phyloP scores from a whole-genome alignment of 1,140 invertebrate genomes.

The Globodera ellingtonae region DNA sequence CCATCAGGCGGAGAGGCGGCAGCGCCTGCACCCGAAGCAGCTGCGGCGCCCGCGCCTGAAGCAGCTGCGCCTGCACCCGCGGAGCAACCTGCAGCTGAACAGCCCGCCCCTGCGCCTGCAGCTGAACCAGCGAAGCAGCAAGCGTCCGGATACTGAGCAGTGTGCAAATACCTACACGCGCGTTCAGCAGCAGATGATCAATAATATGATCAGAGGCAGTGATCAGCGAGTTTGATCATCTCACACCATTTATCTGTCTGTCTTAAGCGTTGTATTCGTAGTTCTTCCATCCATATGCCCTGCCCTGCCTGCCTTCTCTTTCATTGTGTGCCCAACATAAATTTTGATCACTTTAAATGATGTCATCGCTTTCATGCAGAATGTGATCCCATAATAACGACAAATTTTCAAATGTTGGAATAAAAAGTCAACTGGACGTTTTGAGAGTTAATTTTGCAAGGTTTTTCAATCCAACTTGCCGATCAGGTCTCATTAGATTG shows the following conservation, averaged over 20 bases:
- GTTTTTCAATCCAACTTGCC: too few species aligned
- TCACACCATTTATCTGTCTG: neutral
- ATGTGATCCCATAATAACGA: neutral
- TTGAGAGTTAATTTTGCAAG: too few species aligned
- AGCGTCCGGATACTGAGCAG: constrained; percentile 8
- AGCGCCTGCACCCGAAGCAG: constrained; percentile 6
- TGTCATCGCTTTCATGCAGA: too few species aligned
- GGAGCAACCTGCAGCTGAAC: neutral
- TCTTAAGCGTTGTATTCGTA: neutral
- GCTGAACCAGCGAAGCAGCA: constrained; percentile 8
- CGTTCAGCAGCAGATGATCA: neutral
- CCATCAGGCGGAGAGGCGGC: neutral
- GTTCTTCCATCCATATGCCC: neutral
- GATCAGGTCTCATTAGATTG: too few species aligned
- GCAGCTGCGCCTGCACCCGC: constrained; percentile 3
- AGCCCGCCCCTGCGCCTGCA: constrained; percentile 14
- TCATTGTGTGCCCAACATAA: constrained; percentile 2
- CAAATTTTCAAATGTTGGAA: neutral
- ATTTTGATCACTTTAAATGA: neutral
- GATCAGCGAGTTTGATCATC: neutral
- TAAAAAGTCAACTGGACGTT: too few species aligned
- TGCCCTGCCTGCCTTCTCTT: neutral
- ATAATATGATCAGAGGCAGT: neutral
- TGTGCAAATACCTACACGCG: neutral
- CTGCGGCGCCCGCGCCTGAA: neutral